These are phyloP conservation scores for Phataginus tetradactyla DNA, from an alignment of 2,797 vertebrate genomes.

Conservation along the genomic window DNA sequence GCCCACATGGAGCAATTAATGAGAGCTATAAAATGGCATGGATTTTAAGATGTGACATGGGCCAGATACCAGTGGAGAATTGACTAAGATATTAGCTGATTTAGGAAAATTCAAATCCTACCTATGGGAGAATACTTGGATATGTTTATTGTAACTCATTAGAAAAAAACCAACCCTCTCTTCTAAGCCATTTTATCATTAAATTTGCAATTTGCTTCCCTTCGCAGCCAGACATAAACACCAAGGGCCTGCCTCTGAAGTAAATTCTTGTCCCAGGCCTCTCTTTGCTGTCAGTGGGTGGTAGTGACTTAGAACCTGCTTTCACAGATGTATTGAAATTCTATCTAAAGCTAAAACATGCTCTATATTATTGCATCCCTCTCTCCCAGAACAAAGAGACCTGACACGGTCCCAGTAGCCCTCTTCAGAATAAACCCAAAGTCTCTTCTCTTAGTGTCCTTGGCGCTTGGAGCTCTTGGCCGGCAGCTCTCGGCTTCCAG, in stretches of 20 bases:
- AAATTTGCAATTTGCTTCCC: slow-evolving; percentile 6
- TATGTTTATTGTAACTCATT: slow-evolving; percentile 41
- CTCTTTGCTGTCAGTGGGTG: not conserved
- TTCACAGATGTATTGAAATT: slow-evolving; percentile 38
- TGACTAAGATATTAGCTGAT: slow-evolving; percentile 54
- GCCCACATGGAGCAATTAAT: not conserved
- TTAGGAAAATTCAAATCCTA: slow-evolving; percentile 63
- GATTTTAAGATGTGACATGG: slow-evolving; percentile 31
- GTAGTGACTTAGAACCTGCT: not conserved
- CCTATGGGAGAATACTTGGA: slow-evolving; percentile 42
- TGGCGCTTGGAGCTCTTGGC: not conserved
- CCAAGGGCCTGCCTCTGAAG: not conserved
- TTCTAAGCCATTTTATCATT: slow-evolving; percentile 8
- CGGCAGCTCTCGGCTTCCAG: rapidly evolving
- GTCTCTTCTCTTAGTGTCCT: not conserved
- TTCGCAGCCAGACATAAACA: not conserved
- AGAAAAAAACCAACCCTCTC: not conserved
- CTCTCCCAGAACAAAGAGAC: not conserved
- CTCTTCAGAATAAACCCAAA: not conserved
- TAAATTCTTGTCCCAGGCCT: not conserved
- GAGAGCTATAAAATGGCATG: not conserved
- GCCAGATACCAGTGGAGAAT: not conserved
- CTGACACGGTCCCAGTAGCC: not conserved
- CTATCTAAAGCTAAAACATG: slow-evolving; percentile 45
- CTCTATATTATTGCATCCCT: not conserved